A percentile compares a stretch with the other conserved stretches of the same genome.
Evolutionary conservation across 1,140 invertebrate genomes (phyloP).

Genomic region (Drosophila obscura): DNA sequence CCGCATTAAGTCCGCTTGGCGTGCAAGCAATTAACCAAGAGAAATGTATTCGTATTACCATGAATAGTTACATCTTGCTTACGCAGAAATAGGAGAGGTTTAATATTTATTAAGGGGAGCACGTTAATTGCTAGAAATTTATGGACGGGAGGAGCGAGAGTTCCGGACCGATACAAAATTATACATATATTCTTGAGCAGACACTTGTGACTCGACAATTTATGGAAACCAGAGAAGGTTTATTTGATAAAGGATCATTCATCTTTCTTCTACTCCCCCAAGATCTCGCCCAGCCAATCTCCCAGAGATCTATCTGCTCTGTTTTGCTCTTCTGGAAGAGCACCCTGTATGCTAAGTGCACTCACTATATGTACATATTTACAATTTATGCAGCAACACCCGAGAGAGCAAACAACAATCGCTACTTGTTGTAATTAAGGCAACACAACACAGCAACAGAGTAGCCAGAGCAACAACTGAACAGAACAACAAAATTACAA

Average conservation of each 20-base stretch:
- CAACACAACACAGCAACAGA: constrained; percentile 53
- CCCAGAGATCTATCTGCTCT: too few species aligned
- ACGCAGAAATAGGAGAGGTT: constrained; percentile 24
- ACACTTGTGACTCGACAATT: too few species aligned
- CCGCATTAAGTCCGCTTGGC: constrained; percentile 36
- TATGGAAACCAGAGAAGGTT: too few species aligned
- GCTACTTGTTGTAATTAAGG: constrained; percentile 70
- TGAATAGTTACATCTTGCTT: constrained; percentile 5
- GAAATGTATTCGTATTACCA: constrained; percentile 51
- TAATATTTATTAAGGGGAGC: not conserved
- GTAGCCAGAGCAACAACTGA: constrained; percentile 10
- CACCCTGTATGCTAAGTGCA: constrained; percentile 59
- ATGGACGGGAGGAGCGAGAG: not conserved
- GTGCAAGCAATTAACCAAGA: constrained; percentile 44
- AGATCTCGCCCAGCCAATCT: too few species aligned
- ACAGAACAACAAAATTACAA: constrained; percentile 28
- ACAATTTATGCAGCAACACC: constrained; percentile 59
- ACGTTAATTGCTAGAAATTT: not conserved
- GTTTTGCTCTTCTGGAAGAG: not conserved
- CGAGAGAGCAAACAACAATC: constrained; percentile 34
- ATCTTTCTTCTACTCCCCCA: too few species aligned
- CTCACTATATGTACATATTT: constrained; percentile 15
- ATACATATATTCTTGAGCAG: too few species aligned
- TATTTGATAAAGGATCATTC: too few species aligned
- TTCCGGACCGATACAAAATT: too few species aligned